Evolutionary conservation across 2,888 invertebrate genomes (phyloP), one percentile per base, ranked within the genome.

Genomic region (Pammene aurita): DNA sequence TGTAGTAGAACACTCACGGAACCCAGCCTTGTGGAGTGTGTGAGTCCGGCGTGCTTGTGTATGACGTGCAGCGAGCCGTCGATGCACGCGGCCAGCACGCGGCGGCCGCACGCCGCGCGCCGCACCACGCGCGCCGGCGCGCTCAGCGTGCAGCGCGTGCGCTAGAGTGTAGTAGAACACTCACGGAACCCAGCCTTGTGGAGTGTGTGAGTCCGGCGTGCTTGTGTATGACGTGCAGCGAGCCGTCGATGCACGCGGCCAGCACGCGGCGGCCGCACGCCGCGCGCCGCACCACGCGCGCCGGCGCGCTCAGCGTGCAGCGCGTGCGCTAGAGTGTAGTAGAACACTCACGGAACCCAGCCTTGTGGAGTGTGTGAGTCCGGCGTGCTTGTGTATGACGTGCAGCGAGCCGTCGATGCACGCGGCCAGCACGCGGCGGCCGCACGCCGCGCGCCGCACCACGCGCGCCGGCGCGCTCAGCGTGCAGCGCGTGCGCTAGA

Each of bases 331-430:
- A 26, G 26, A 26, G 26, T 26, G 26, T 1, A 26, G 26, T 26
- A 26, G 4, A 26, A 26, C 4, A 26, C 26, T 26, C 26, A 26
- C 26, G 26, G 26, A 26, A 4, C 26, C 26, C 26, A 92, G 95
- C 94, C 18, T 95, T 94, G 80, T 26, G 26, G 26, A 26, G 26
- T 95, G 95, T 6, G 96, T 97, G 0, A 96, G 93, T 55, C 96
- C 96, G 73, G 95, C 94, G 35, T 93, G 91, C 70, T 95, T 94
- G 89, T 98, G 97, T 77, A 97, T 94, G 34, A 98, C 88, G 50
- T 96, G 96, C 72, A 98, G 87, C 5, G 97, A 95, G 6, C 96
- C 96, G 89, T 98, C 97, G 61, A 96, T 96, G 80, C 97, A 97
- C 9, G 97, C 97, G 55, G 97, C 86, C 35, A 98, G 88, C 9